phyloP scores from a whole-genome alignment of 2,888 invertebrate genomes.

The Melieria crassipennis region DNA sequence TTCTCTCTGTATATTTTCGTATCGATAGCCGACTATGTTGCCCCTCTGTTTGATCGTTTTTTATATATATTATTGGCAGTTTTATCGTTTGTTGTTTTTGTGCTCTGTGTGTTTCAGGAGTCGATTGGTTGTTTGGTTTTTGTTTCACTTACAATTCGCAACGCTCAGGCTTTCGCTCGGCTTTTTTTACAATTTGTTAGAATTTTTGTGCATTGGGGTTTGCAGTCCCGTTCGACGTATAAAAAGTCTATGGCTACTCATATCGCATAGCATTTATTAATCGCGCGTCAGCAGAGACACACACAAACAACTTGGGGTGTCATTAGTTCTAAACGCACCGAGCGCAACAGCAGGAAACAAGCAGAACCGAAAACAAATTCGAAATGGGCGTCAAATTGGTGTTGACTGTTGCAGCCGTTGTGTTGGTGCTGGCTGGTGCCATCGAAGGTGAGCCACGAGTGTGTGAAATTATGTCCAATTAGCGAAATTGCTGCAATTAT shows the following conservation, averaged over 20 bases:
- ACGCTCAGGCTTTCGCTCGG: conserved; percentile 1
- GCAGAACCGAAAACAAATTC: background rate
- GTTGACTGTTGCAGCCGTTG: conserved; percentile 44
- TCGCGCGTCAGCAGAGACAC: conserved; percentile 49
- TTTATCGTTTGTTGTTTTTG: too few species aligned
- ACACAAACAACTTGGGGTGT: conserved; percentile 31
- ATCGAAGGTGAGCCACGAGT: conserved; percentile 48
- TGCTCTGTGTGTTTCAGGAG: too few species aligned
- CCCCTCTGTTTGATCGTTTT: conserved; percentile 5
- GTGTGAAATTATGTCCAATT: background rate
- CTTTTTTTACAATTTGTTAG: background rate
- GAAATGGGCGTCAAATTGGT: conserved; percentile 29
- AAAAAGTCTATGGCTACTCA: conserved; percentile 52
- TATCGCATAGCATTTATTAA: conserved; percentile 50
- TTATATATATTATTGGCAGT: too few species aligned
- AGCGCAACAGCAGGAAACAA: background rate
- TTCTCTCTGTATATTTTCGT: conserved; percentile 15
- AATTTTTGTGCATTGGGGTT: background rate
- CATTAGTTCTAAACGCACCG: background rate
- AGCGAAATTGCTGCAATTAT: background rate
- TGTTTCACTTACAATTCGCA: background rate
- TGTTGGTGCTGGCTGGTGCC: conserved; percentile 45
- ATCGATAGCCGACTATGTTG: too few species aligned
- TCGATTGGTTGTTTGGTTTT: conserved; percentile 5
- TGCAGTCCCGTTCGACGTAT: conserved; percentile 43